Percentiles rank a stretch among this genome's conserved stretches.
Conservation (phyloP, 1,140 invertebrate genomes). For the Oncopeltus fasciatus region DNA sequence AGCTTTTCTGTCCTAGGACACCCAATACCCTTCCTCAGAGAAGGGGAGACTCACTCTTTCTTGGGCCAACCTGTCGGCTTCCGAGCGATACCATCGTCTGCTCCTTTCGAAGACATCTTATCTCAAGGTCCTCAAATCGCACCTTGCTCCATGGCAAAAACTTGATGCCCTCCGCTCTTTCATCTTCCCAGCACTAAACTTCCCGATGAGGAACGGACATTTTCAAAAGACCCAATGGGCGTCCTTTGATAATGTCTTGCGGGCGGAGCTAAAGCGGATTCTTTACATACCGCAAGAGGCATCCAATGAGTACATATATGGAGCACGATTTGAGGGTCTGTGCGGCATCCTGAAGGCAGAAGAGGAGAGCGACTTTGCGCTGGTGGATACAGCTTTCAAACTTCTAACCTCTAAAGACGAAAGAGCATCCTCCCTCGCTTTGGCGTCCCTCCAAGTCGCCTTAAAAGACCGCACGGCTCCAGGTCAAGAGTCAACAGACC, state of each 20-base stretch:
- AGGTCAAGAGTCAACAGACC: slow-evolving; percentile 13
- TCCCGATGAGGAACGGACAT: slow-evolving; percentile 23
- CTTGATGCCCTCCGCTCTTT: slow-evolving; percentile 28
- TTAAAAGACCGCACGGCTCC: slow-evolving; percentile 17
- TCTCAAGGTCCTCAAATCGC: slow-evolving; percentile 18
- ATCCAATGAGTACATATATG: neutral
- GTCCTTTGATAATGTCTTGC: neutral
- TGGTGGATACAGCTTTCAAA: neutral
- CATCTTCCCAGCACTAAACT: slow-evolving; percentile 27
- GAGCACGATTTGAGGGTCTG: neutral
- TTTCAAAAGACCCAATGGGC: slow-evolving; percentile 12
- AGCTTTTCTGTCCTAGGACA: neutral
- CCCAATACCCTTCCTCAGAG: neutral
- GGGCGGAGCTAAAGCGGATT: neutral
- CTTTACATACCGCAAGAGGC: neutral
- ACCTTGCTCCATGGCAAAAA: slow-evolving; percentile 30
- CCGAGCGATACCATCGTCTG: slow-evolving; percentile 20
- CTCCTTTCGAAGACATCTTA: slow-evolving; percentile 16
- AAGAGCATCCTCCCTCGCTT: neutral
- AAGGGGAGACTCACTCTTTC: neutral
- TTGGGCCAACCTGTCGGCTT: slow-evolving; percentile 25
- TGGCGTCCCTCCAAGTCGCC: slow-evolving; percentile 22
- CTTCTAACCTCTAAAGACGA: neutral
- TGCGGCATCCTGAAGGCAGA: neutral
- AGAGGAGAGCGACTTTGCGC: neutral